These are phyloP conservation scores for Ceratotherium simum DNA, from an alignment of 2,113 vertebrate genomes.

Conservation along the genomic window DNA sequence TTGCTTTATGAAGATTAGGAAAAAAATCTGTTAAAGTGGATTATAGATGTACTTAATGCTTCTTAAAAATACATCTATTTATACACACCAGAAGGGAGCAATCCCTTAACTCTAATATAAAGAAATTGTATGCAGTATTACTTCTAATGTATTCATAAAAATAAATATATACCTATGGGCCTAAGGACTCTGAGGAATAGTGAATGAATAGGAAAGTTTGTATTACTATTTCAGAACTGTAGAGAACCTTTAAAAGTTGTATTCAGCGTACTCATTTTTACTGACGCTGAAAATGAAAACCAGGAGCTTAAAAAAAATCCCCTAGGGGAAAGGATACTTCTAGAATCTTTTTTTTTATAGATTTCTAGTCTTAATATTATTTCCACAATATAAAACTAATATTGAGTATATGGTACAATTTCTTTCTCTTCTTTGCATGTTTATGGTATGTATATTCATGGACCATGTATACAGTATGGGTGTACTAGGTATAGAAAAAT, in stretches of 20 bases:
- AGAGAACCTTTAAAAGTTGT: not conserved
- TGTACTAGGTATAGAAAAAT: not conserved
- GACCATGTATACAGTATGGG: not conserved
- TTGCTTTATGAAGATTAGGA: not conserved
- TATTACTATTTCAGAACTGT: not conserved
- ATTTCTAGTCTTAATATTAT: not conserved
- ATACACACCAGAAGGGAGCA: not conserved
- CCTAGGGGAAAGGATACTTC: not conserved
- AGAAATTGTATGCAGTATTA: not conserved
- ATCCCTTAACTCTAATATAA: constrained; percentile 10
- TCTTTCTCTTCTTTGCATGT: not conserved
- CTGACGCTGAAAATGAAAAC: not conserved
- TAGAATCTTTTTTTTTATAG: not conserved
- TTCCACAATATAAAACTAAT: not conserved
- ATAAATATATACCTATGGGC: not conserved
- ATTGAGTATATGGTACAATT: not conserved
- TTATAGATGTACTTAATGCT: not conserved
- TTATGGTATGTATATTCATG: not conserved
- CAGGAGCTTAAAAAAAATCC: not conserved
- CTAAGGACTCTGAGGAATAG: not conserved
- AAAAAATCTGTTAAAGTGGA: not conserved
- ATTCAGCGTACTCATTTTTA: not conserved
- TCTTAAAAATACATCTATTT: not conserved
- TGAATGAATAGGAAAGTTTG: not conserved
- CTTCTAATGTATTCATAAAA: constrained; percentile 30